These are phyloP conservation scores for Netelia fuscicornis DNA, from an alignment of 2,888 invertebrate genomes.

Conservation along the genomic window DNA sequence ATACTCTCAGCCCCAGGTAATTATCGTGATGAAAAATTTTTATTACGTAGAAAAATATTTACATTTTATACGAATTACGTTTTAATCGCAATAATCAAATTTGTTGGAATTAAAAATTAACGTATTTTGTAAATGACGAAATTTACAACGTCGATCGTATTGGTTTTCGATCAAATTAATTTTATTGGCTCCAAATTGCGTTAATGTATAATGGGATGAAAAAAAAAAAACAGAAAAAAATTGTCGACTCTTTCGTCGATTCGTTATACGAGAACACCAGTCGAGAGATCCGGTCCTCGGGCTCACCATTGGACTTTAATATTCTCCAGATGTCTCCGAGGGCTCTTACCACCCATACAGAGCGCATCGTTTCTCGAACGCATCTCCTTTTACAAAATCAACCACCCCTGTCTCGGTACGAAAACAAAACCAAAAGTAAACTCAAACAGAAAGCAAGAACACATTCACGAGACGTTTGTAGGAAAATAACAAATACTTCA, in stretches of 20 bases:
- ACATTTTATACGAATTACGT: too few species aligned
- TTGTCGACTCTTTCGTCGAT: slow-evolving; percentile 6
- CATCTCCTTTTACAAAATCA: slow-evolving; percentile 56
- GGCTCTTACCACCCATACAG: slow-evolving; percentile 57
- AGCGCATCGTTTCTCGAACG: slow-evolving; percentile 17
- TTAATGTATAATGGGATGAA: too few species aligned
- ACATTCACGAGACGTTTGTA: slow-evolving; percentile 30
- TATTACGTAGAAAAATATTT: background rate
- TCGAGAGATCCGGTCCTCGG: slow-evolving; percentile 20
- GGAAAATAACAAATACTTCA: slow-evolving; percentile 50
- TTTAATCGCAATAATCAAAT: too few species aligned
- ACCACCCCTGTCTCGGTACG: slow-evolving; percentile 37
- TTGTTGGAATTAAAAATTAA: too few species aligned
- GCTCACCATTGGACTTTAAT: slow-evolving; percentile 55
- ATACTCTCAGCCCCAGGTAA: slow-evolving; percentile 16
- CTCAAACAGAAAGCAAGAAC: slow-evolving; percentile 42
- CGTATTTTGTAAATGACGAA: too few species aligned
- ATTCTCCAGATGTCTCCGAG: slow-evolving; percentile 70
- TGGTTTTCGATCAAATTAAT: too few species aligned
- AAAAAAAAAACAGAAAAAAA: too few species aligned
- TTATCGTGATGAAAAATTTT: slow-evolving; percentile 44
- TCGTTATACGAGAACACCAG: slow-evolving; percentile 16
- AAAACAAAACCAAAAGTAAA: slow-evolving; percentile 54
- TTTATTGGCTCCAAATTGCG: too few species aligned
- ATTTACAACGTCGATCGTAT: too few species aligned